These are phyloP conservation scores for Hirtodrosophila alboralis DNA, from an alignment of 2,888 invertebrate genomes.

Conservation along the genomic window DNA sequence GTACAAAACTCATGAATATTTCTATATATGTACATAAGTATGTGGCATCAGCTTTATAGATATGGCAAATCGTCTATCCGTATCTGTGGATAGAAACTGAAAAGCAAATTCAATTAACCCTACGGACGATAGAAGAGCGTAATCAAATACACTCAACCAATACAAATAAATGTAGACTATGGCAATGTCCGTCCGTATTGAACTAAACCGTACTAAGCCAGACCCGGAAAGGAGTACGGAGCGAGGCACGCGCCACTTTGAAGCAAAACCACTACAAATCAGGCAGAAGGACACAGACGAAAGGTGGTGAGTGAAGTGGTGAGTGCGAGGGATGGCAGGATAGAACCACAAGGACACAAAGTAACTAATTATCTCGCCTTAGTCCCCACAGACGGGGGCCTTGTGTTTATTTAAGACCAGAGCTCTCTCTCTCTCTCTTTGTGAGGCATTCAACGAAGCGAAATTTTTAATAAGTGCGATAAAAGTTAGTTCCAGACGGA, in stretches of 20 bases:
- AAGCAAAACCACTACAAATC: constrained; percentile 55
- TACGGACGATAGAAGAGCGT: constrained; percentile 72
- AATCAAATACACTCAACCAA: constrained; percentile 79
- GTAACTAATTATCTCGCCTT: constrained; percentile 78
- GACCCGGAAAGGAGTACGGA: constrained; percentile 33
- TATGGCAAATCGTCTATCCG: constrained; percentile 47
- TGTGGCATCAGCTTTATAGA: constrained; percentile 30
- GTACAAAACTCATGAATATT: constrained; percentile 39
- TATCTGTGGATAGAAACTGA: constrained; percentile 48
- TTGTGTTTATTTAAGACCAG: constrained; percentile 57
- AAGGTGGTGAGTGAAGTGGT: not conserved
- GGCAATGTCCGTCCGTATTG: constrained; percentile 8
- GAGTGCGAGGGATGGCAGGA: not conserved
- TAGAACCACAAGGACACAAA: constrained; percentile 67
- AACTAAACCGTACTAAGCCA: constrained; percentile 46
- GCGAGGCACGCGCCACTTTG: constrained; percentile 59
- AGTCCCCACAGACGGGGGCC: constrained; percentile 19
- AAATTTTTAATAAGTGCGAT: constrained; percentile 56
- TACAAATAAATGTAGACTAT: constrained; percentile 66
- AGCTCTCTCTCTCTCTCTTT: too few relatives aligned
- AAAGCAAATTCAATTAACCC: constrained; percentile 81
- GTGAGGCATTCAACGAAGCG: constrained; percentile 49
- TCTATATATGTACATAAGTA: constrained; percentile 1
- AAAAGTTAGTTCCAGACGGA: constrained; percentile 20
- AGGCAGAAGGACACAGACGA: constrained; percentile 23